Base-by-base conservation (phyloP, 1,140 invertebrate genomes). In the Drosophila orosa region DNA sequence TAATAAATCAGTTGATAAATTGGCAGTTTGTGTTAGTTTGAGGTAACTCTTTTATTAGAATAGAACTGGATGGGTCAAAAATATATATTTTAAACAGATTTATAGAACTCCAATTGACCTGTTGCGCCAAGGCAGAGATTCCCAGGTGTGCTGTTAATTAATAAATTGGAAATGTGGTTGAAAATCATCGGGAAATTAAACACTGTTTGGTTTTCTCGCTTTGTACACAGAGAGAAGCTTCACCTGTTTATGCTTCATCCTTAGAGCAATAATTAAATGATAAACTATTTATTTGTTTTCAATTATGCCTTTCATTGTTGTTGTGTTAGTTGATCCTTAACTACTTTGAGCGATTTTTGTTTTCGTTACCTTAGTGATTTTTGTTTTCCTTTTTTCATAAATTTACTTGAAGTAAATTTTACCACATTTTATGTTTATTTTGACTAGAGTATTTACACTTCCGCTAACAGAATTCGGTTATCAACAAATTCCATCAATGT, bases 341-440 rank as follows among this genome's bases (percentile, higher is more conserved):
- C 62, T 61, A 65, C 59, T 31, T 77, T 84, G 78, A 87, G 83
- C 74, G 47, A 47, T 68, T 71, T 58, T 62, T 58, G 48, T 40
- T 60, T 76, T 40, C 24, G 55, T 73, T 39, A 52, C 40, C 33
- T 63, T 31, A 44, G 29, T 37, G 29, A 61, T 39, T 44, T 47
- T 66, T 22, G 5, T 39, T 50, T 42, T 31, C 45, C 10, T 57
- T 25, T 17, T 65, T 56, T 27, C 10, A 15, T 44, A 25, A 45
- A 54, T 87, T 87, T 76, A 86, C 83, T 86, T 86, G 37, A 62
- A 86, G 75, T 83, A 79, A 86, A 86, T 79, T 73, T 77, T 83
- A 87, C 84, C 84, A 87, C 84, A 87, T 45, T 52, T 60, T 39
- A 40, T 47, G 35, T 73, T 47, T 62, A 35, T 69, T 55, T 67